A percentile compares a stretch with the other conserved stretches of the same genome.
Evolutionary conservation across 2,888 invertebrate species (phyloP).

Genomic region (Crocallis elinguaria): DNA sequence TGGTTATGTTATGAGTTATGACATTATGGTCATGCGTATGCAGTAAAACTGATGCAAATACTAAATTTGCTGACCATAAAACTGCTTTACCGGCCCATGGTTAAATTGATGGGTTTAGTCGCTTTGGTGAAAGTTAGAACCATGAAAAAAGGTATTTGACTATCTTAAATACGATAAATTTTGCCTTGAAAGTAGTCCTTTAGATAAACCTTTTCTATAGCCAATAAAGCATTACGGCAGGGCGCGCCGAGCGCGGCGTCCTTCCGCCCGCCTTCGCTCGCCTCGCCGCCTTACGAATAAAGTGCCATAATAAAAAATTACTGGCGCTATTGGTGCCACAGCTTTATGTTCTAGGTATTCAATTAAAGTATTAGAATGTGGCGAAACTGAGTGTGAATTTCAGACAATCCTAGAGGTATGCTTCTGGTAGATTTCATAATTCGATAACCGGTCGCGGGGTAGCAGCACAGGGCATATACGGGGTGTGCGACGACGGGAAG

Average conservation of each 20-base stretch:
- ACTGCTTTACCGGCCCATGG: constrained; percentile 42
- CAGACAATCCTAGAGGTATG: not conserved
- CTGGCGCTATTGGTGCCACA: constrained; percentile 41
- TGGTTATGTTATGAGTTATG: constrained; percentile 51
- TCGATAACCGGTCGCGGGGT: constrained; percentile 9
- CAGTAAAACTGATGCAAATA: constrained; percentile 62
- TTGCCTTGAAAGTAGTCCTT: constrained; percentile 24
- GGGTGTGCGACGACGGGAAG: constrained; percentile 52
- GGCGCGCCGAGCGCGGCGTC: constrained; percentile 53
- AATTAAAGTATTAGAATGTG: constrained; percentile 30
- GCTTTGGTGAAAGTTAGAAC: not conserved
- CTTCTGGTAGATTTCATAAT: constrained; percentile 12
- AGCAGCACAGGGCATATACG: constrained; percentile 27
- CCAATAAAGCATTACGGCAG: constrained; percentile 50
- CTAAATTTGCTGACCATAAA: constrained; percentile 57
- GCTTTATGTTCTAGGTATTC: constrained; percentile 36
- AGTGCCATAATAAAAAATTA: constrained; percentile 55
- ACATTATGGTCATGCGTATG: constrained; percentile 65
- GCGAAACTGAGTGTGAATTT: constrained; percentile 26
- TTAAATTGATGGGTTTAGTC: not conserved
- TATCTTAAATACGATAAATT: not conserved
- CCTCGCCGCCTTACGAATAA: constrained; percentile 48
- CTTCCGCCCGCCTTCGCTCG: constrained; percentile 52
- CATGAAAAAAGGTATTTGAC: not conserved
- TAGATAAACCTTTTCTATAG: constrained; percentile 53